A percentile compares a stretch with the other conserved stretches of the same genome.
These are phyloP conservation scores for Sturnus vulgaris DNA, from an alignment of 2,113 vertebrate species.

Conservation along the genomic window DNA sequence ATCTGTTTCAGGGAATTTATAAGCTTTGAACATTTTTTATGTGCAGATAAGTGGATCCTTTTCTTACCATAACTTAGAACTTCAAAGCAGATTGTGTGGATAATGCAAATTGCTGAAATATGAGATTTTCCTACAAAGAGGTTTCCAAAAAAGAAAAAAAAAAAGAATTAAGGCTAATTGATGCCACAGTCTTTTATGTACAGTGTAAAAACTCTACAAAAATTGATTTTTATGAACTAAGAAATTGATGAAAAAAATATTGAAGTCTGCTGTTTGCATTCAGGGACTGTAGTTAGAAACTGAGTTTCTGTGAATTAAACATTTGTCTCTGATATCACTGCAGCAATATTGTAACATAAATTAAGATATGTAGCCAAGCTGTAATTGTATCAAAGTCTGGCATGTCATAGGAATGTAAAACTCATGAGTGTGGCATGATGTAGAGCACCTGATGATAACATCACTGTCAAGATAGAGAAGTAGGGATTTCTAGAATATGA, in stretches of 20 bases:
- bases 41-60: conserved; percentile 94
- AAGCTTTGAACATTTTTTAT: conserved; percentile 98
- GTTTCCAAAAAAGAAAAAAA: conserved; percentile 81
- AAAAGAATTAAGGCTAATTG: conserved; percentile 89
- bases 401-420: conserved; percentile 3
- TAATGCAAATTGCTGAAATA: conserved; percentile 99
- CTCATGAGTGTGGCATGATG: conserved; percentile 21
- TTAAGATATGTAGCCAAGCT: conserved; percentile 21
- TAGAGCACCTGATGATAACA: background rate
- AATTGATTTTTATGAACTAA: conserved; percentile 81
- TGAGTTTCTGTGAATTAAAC: conserved; percentile 49
- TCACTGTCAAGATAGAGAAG: background rate
- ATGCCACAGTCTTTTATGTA: conserved; percentile 91
- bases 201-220: conserved; percentile 71
- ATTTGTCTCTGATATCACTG: conserved; percentile 41
- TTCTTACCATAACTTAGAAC: conserved; percentile 96
- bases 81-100: conserved; percentile 98
- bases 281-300: conserved; percentile 20
- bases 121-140: conserved; percentile 87
- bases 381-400: conserved; percentile 61
- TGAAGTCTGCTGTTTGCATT: conserved; percentile 40
- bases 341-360: conserved; percentile 53
- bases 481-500: background rate
- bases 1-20: conserved; percentile 99
- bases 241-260: conserved; percentile 61